A percentile compares a stretch with the other conserved stretches of the same genome.
Evolutionary conservation across 2,113 vertebrate genomes (phyloP).

Genomic region (Microcebus lehilahytsara): DNA sequence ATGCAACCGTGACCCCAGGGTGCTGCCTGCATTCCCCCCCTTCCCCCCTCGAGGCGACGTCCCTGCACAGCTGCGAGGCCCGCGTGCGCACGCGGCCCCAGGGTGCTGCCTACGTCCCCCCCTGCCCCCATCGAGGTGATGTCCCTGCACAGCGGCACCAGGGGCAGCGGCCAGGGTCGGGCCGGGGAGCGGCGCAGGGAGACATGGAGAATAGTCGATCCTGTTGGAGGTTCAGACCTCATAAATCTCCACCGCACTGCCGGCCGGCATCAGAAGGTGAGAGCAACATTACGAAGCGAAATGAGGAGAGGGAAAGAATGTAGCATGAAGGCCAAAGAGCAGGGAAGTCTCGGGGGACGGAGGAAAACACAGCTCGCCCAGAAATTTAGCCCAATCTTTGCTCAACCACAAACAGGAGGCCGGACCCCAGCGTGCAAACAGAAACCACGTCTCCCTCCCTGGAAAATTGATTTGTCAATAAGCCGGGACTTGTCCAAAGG

Average conservation of each 20-base stretch:
- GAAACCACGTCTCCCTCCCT: neutral
- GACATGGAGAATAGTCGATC: neutral
- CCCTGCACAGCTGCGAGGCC: no score
- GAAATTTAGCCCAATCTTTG: neutral
- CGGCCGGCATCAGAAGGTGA: conserved; percentile 76
- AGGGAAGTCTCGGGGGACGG: rapidly evolving
- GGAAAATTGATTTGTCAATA: conserved; percentile 4
- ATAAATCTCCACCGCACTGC: conserved; percentile 54
- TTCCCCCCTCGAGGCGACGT: no score
- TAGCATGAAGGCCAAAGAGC: conserved; percentile 8
- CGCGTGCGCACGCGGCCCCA: no score
- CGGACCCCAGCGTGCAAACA: neutral
- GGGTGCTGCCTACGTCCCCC: no score
- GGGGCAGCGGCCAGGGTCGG: neutral
- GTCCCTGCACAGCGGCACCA: no score
- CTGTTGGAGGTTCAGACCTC: conserved; percentile 58
- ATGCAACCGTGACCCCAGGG: neutral
- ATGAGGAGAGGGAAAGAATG: conserved; percentile 58
- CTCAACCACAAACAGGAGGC: neutral
- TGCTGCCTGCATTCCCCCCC: no score
- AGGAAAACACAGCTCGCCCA: rapidly evolving
- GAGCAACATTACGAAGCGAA: conserved; percentile 74
- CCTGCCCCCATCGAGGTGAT: no score
- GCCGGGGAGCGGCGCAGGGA: neutral
- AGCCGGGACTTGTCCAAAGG: conserved; percentile 2